These are phyloP conservation scores for Conops quadrifasciatus DNA, from an alignment of 2,888 invertebrate species.

Conservation along the genomic window DNA sequence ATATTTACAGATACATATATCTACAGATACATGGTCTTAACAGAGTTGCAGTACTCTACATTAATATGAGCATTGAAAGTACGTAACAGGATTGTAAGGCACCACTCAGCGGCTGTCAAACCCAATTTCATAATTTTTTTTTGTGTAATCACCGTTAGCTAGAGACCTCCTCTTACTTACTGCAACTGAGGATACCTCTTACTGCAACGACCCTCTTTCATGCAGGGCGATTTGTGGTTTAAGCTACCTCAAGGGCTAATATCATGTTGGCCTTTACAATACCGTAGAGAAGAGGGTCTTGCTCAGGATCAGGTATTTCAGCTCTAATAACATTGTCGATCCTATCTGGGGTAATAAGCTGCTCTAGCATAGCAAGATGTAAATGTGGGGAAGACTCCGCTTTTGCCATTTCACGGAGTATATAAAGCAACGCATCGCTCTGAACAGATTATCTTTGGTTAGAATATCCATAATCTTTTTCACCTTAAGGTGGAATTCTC, in stretches of 20 bases:
- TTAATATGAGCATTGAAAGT: too few species aligned
- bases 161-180: too few species aligned
- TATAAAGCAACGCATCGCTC: conserved; percentile 25
- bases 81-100: too few species aligned
- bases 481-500: conserved; percentile 32
- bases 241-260: conserved; percentile 30
- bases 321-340: too few species aligned
- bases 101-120: too few species aligned
- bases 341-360: too few species aligned
- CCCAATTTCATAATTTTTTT: too few species aligned
- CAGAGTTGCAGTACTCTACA: too few species aligned
- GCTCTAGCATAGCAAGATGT: conserved; percentile 30
- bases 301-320: conserved; percentile 22
- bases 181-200: conserved; percentile 22
- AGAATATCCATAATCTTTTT: conserved; percentile 25
- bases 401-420: conserved; percentile 23
- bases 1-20: too few species aligned
- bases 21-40: too few species aligned
- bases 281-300: conserved; percentile 27
- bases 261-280: too few species aligned
- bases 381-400: conserved; percentile 28
- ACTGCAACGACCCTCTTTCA: conserved; percentile 13
- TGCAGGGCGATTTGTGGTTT: conserved; percentile 10
- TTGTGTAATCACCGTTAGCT: too few species aligned
- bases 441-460: conserved; percentile 26